phyloP scores from a whole-genome alignment of 2,888 invertebrate genomes.

The Patella ulyssiponensis region DNA sequence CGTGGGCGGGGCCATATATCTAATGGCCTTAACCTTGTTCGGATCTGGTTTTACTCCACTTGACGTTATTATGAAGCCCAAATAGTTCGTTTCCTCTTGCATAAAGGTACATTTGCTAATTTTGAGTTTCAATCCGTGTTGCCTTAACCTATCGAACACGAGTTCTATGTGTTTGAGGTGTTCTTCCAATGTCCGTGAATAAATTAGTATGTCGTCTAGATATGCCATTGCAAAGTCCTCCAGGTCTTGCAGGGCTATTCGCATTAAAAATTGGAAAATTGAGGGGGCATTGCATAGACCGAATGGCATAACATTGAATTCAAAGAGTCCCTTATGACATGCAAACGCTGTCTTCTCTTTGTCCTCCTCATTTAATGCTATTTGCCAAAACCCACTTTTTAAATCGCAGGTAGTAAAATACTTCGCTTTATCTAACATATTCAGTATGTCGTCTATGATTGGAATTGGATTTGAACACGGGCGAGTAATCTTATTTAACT shows the following conservation, averaged over 20 bases:
- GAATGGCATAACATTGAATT: slow-evolving; percentile 36
- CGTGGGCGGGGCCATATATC: slow-evolving; percentile 26
- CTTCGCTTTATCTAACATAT: slow-evolving; percentile 26
- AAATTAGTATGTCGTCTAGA: slow-evolving; percentile 39
- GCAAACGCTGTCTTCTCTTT: slow-evolving; percentile 35
- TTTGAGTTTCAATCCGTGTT: slow-evolving; percentile 30
- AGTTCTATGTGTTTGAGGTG: slow-evolving; percentile 31
- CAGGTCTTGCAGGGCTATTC: slow-evolving; percentile 29
- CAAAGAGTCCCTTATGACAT: slow-evolving; percentile 34
- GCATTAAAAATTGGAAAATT: slow-evolving; percentile 31
- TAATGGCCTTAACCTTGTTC: slow-evolving; percentile 30
- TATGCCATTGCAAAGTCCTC: slow-evolving; percentile 31
- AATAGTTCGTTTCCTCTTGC: slow-evolving; percentile 29
- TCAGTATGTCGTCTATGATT: slow-evolving; percentile 35
- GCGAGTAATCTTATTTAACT: slow-evolving; percentile 29
- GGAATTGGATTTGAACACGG: slow-evolving; percentile 30
- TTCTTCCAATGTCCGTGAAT: slow-evolving; percentile 29
- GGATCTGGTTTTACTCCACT: slow-evolving; percentile 31
- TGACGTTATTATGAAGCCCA: slow-evolving; percentile 29
- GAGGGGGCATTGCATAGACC: slow-evolving; percentile 32
- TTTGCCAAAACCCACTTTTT: slow-evolving; percentile 34
- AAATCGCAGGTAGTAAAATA: slow-evolving; percentile 33
- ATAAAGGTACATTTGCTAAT: slow-evolving; percentile 35
- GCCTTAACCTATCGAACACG: slow-evolving; percentile 29
- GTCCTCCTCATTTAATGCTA: slow-evolving; percentile 32